Conservation (phyloP, 2,797 vertebrate genomes). For the Urophycis tenuis region DNA sequence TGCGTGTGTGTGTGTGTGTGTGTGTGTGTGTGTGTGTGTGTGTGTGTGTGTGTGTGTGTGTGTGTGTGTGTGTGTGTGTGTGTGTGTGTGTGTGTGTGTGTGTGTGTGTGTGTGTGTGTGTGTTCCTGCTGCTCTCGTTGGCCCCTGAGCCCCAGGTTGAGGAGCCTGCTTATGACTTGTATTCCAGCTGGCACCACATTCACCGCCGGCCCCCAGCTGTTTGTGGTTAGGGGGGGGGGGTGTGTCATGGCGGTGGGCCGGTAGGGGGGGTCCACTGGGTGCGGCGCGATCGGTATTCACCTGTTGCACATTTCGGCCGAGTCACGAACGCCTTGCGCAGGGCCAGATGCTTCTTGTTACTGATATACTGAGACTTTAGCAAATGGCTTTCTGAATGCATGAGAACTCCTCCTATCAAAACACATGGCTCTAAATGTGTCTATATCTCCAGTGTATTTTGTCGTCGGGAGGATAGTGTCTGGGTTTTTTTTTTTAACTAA, state of each 20-base stretch:
- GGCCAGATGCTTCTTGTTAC: slow-evolving; percentile 14
- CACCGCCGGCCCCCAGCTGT: slow-evolving; percentile 45
- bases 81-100: too few relatives aligned
- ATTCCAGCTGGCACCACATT: not conserved
- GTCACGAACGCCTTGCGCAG: slow-evolving; percentile 14
- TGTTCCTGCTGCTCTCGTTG: not conserved
- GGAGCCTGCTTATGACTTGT: not conserved
- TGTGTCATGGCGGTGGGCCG: slow-evolving; percentile 21
- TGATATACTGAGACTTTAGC: not conserved
- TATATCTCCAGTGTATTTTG: too few relatives aligned
- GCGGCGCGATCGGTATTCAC: slow-evolving; percentile 43
- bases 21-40: not conserved
- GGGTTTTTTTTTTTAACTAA: too few relatives aligned
- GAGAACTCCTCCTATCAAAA: not conserved
- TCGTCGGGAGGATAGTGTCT: too few relatives aligned
- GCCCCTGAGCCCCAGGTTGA: not conserved
- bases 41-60: too few relatives aligned
- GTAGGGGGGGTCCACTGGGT: slow-evolving; percentile 21
- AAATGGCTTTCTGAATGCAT: not conserved
- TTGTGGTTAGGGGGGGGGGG: slow-evolving; percentile 41
- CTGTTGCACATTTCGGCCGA: slow-evolving; percentile 34
- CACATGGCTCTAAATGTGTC: not conserved
- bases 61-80: too few relatives aligned
- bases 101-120: not conserved
- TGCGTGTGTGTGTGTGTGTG: too few relatives aligned